Conservation (phyloP, 2,888 invertebrate genomes). For the Hoplodrina ambigua region DNA sequence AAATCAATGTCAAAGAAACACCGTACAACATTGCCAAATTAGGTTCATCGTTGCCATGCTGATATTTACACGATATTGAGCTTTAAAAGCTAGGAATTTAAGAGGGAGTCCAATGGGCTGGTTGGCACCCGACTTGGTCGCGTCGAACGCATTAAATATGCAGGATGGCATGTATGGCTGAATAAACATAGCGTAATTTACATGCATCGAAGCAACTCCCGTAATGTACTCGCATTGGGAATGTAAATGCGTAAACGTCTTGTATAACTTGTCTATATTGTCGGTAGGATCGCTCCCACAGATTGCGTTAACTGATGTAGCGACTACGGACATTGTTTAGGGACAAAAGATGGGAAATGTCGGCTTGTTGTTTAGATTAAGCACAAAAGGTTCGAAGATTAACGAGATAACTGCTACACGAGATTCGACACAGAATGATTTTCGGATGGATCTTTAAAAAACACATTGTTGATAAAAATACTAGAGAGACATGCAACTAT, state of each 20-base stretch:
- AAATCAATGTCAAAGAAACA: slow-evolving; percentile 88
- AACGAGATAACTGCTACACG: no score
- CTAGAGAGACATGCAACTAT: slow-evolving; percentile 6
- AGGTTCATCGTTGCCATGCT: slow-evolving; percentile 72
- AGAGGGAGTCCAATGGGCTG: slow-evolving; percentile 58
- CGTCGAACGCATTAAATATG: slow-evolving; percentile 81
- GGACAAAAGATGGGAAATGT: slow-evolving; percentile 50
- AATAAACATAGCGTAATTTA: slow-evolving; percentile 89
- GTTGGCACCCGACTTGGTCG: slow-evolving; percentile 67
- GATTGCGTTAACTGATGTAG: slow-evolving; percentile 61
- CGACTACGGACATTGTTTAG: slow-evolving; percentile 52
- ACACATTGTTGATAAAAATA: slow-evolving; percentile 5
- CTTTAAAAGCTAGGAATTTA: slow-evolving; percentile 66
- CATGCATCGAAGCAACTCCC: slow-evolving; percentile 88
- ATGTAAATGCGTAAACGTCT: slow-evolving; percentile 84
- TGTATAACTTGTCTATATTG: slow-evolving; percentile 74
- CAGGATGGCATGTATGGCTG: slow-evolving; percentile 85
- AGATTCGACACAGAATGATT: slow-evolving; percentile 11
- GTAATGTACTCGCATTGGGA: slow-evolving; percentile 87
- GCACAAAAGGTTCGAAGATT: slow-evolving; percentile 36
- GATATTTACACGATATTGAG: slow-evolving; percentile 62
- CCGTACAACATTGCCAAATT: slow-evolving; percentile 78
- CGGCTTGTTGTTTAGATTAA: slow-evolving; percentile 28
- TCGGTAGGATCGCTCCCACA: slow-evolving; percentile 62
- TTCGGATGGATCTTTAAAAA: slow-evolving; percentile 2